phyloP scores from a whole-genome alignment of 2,113 vertebrate species.

The Neodontobutis hainanensis region DNA sequence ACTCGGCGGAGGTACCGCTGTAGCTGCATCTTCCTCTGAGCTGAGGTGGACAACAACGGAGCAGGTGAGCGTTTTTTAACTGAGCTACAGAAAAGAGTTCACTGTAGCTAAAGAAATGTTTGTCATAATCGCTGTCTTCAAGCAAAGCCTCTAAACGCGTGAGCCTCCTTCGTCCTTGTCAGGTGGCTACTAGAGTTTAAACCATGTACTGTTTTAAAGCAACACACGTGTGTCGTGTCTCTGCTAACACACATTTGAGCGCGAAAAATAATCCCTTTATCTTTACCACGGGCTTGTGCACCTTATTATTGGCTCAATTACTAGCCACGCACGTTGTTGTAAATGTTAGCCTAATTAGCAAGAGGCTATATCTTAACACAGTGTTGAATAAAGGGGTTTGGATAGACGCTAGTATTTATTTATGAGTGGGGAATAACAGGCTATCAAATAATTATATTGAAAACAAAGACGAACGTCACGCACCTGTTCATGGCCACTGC shows the following conservation, averaged over 20 bases:
- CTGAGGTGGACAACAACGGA: constrained; percentile 18
- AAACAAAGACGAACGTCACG: constrained; percentile 23
- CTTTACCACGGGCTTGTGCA: background rate
- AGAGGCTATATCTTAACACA: background rate
- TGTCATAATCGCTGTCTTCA: background rate
- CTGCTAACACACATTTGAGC: background rate
- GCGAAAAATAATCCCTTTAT: background rate
- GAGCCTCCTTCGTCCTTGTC: constrained; percentile 13
- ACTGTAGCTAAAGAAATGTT: background rate
- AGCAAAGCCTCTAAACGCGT: background rate
- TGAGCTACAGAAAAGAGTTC: background rate
- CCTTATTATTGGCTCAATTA: background rate
- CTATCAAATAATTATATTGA: background rate
- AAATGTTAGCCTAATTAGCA: constrained; percentile 7
- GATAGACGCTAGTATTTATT: background rate
- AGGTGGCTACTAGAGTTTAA: constrained; percentile 19
- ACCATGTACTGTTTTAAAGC: fast-evolving
- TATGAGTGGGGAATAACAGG: background rate
- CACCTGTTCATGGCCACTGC: constrained; percentile 54
- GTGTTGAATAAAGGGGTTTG: background rate
- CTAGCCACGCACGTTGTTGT: background rate
- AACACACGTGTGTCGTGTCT: background rate
- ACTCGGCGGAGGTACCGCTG: constrained; percentile 11
- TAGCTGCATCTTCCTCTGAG: constrained; percentile 7
- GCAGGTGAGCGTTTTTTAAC: constrained; percentile 50